Percentiles rank a stretch among this genome's conserved stretches.
Conservation (phyloP, 2,888 invertebrate genomes). For the Acanthosoma haemorrhoidale region DNA sequence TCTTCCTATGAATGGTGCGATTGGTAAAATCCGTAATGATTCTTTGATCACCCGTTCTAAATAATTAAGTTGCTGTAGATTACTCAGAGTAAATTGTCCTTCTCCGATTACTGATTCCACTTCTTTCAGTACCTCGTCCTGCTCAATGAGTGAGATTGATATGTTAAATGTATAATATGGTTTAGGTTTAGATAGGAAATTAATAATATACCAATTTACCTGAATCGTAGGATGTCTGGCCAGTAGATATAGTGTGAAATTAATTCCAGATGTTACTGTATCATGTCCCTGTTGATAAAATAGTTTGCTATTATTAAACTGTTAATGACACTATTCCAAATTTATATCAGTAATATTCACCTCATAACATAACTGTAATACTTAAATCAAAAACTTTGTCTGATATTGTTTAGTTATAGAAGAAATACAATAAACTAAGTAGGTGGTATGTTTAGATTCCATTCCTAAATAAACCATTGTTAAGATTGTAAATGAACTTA, state of each 20-base stretch:
- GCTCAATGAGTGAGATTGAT: not conserved
- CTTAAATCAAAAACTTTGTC: too few relatives aligned
- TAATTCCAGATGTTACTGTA: not conserved
- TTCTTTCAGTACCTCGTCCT: conserved; percentile 12
- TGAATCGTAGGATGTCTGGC: not conserved
- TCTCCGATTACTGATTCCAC: not conserved
- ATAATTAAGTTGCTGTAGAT: conserved; percentile 17
- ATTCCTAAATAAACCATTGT: too few relatives aligned
- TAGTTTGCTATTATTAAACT: too few relatives aligned
- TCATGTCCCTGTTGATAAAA: not conserved
- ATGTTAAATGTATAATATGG: not conserved
- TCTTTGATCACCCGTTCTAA: conserved; percentile 17
- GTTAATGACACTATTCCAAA: too few relatives aligned
- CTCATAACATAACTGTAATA: too few relatives aligned
- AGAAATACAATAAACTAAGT: too few relatives aligned
- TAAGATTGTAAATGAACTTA: too few relatives aligned
- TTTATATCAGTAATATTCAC: too few relatives aligned
- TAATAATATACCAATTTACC: too few relatives aligned
- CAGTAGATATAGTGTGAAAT: not conserved
- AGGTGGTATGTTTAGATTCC: too few relatives aligned
- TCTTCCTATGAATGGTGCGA: not conserved
- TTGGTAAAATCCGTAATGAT: conserved; percentile 16
- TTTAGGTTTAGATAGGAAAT: too few relatives aligned
- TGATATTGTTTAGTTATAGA: too few relatives aligned
- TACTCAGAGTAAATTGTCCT: conserved; percentile 2